Base-by-base conservation (phyloP, 2,888 invertebrate species). In the Ennomos fuscantarius region DNA sequence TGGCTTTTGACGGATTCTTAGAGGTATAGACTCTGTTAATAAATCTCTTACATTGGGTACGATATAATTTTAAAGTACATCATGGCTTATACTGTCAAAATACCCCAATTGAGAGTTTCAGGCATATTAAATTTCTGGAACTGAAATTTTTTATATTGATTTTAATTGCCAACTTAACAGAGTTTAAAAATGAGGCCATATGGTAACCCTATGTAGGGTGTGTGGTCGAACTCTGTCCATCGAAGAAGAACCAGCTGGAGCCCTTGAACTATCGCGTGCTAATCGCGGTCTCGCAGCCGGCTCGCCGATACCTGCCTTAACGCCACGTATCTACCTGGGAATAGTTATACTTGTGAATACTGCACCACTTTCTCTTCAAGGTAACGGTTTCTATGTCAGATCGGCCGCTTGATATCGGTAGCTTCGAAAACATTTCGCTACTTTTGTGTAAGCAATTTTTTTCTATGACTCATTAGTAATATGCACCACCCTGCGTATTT, bases 241-340 rank as follows among this genome's bases (percentile, higher is more conserved):
- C 33, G 53, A 59, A 54, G 61, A 67, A 54, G 64, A 68, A 62
- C 63, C 55, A 64, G 49, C 48, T 55, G 56, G 59, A 76, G 84
- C 72, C 88, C 88, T 87, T 88, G 87, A 88, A 84, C 87, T 82
- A 84, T 86, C 75, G 86, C 87, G 87, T 87, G 89, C 72, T 79
- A 78, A 79, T 79, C 75, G 78, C 67, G 65, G 61, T 31, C 49
- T 41, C 43, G 65, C 68, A 35, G 52, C 69, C 66, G 66, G 69
- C 68, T 68, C 63, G 56, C 60, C 56, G 49, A 56, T 62, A 55
- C 55, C 57, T 41, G 44, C 37, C 52, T 36, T 40, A 55, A 36
- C 62, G 55, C 54, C 49, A 49, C 51, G 41, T 56, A 45, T 57
- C 58, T 58, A 59, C 56, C 33, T 31, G 41, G 34, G 11, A 42